Conservation (phyloP, 2,888 invertebrate species). For the Amiota communis region DNA sequence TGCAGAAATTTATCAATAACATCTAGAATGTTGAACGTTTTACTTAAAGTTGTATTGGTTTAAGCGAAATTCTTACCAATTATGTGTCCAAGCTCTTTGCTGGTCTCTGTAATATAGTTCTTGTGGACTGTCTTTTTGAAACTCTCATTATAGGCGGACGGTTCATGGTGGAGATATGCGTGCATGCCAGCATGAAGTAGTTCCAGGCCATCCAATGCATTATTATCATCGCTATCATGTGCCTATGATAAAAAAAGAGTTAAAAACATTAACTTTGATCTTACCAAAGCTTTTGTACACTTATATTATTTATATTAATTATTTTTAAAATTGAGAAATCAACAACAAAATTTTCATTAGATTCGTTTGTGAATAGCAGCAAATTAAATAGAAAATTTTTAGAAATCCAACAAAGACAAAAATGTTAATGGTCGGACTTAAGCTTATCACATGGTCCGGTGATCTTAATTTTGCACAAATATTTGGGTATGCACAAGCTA, state of each 20-base stretch:
- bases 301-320: too few species aligned
- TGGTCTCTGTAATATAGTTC: constrained; percentile 63
- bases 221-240: constrained; percentile 93
- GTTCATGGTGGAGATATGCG: constrained; percentile 21
- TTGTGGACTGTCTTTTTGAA: constrained; percentile 67
- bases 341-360: too few species aligned
- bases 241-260: constrained; percentile 65
- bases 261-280: too few species aligned
- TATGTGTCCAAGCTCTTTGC: constrained; percentile 70
- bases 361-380: too few species aligned
- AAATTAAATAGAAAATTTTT: too few species aligned
- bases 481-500: too few species aligned
- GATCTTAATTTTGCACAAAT: too few species aligned
- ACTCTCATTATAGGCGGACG: constrained; percentile 76
- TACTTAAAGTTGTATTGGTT: neutral
- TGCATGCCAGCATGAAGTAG: constrained; percentile 78
- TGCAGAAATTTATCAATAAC: constrained; percentile 88
- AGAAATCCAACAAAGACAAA: too few species aligned
- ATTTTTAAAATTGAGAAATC: too few species aligned
- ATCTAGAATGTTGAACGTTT: constrained; percentile 75
- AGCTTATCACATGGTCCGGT: too few species aligned
- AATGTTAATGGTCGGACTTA: too few species aligned
- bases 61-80: constrained; percentile 56
- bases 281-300: too few species aligned
- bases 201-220: constrained; percentile 91